A percentile compares a stretch with the other conserved stretches of the same genome.
Evolutionary conservation across 1,140 invertebrate species (phyloP).

Genomic region (Psix sp.): DNA sequence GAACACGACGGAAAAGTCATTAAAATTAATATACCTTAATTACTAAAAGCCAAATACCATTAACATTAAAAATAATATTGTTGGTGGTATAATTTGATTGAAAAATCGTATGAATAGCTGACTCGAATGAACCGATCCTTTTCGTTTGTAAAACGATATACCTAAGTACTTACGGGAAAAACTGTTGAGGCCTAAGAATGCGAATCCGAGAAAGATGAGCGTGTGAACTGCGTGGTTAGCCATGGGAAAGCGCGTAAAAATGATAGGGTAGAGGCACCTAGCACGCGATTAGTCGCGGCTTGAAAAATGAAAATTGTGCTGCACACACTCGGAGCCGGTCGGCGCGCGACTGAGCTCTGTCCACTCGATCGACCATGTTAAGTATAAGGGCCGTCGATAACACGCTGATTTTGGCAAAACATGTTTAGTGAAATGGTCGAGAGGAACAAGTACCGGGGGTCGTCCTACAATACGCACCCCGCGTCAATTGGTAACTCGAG

Average conservation of each 20-base stretch:
- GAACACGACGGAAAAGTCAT: too few relatives aligned
- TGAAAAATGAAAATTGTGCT: slow-evolving; percentile 37
- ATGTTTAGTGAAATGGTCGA: too few relatives aligned
- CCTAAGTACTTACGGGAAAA: slow-evolving; percentile 46
- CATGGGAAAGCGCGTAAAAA: slow-evolving; percentile 20
- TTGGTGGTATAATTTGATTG: too few relatives aligned
- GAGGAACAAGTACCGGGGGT: too few relatives aligned
- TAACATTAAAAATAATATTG: too few relatives aligned
- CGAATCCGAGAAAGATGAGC: slow-evolving; percentile 10
- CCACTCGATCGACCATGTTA: slow-evolving; percentile 52
- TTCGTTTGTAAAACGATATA: too few relatives aligned
- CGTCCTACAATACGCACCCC: too few relatives aligned
- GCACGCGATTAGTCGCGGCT: slow-evolving; percentile 15
- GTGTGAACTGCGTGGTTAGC: slow-evolving; percentile 13
- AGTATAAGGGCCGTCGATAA: slow-evolving; percentile 56
- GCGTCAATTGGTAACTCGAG: too few relatives aligned
- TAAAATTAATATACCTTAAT: too few relatives aligned
- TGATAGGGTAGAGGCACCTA: slow-evolving; percentile 7
- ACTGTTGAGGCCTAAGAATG: not conserved
- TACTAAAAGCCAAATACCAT: too few relatives aligned
- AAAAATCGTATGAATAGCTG: too few relatives aligned
- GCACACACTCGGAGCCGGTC: slow-evolving; percentile 51
- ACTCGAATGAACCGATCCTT: too few relatives aligned
- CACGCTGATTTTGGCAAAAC: slow-evolving; percentile 33
- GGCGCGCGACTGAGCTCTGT: slow-evolving; percentile 50